Percentiles rank a stretch among this genome's conserved stretches.
These are phyloP conservation scores for Drosophila novamexicana DNA, from an alignment of 1,140 invertebrate genomes.

Conservation along the genomic window DNA sequence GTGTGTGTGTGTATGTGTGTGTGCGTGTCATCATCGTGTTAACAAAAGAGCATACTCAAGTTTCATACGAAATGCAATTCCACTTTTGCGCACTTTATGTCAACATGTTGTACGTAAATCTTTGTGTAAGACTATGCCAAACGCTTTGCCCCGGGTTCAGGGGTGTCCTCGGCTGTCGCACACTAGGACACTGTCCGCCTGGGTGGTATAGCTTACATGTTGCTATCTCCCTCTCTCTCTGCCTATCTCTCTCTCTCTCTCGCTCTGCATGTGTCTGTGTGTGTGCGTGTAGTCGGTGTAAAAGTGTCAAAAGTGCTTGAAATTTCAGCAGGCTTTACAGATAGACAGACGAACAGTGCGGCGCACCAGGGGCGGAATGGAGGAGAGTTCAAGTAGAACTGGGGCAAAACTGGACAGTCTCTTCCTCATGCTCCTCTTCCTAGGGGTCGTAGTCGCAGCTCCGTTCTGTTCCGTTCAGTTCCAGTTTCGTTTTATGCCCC, in stretches of 20 bases:
- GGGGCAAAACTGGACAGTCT: constrained; percentile 57
- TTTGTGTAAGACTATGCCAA: constrained; percentile 82
- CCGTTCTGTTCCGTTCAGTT: constrained; percentile 4
- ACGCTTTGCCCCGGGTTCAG: constrained; percentile 43
- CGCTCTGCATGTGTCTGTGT: not conserved
- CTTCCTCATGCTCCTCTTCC: not conserved
- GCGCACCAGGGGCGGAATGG: not conserved
- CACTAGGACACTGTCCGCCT: constrained; percentile 26
- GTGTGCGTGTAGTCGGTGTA: constrained; percentile 26
- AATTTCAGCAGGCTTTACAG: constrained; percentile 77
- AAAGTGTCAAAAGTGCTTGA: constrained; percentile 82
- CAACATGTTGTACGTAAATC: constrained; percentile 82
- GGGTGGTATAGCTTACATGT: constrained; percentile 47
- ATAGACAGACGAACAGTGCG: not conserved
- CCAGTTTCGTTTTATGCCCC: constrained; percentile 41
- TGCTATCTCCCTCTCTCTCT: not conserved
- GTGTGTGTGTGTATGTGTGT: not conserved
- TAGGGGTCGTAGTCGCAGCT: not conserved
- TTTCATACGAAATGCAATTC: constrained; percentile 83
- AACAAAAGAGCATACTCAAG: constrained; percentile 82
- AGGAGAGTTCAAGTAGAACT: constrained; percentile 7
- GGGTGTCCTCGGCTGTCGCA: constrained; percentile 1
- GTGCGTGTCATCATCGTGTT: constrained; percentile 63
- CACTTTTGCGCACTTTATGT: constrained; percentile 81
- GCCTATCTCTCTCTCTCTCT: not conserved